Evolutionary conservation across 2,888 invertebrate genomes (phyloP).

Genomic region (Onthophagus sagittarius): DNA sequence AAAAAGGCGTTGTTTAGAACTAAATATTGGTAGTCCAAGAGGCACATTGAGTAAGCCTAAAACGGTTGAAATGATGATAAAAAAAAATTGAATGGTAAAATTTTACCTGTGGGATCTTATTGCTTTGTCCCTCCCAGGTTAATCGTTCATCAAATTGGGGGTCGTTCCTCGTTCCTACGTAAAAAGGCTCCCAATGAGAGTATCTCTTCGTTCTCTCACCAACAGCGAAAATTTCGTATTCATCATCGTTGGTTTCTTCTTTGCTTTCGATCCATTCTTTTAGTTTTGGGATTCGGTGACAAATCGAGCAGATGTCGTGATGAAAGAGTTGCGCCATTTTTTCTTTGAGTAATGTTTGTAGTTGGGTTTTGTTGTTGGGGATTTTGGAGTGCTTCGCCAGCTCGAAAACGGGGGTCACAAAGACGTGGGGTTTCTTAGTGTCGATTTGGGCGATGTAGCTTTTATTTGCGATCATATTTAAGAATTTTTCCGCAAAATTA

Average conservation of each 20-base stretch:
- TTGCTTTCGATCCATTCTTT: conserved; percentile 44
- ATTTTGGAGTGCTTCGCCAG: conserved; percentile 50
- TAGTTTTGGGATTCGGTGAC: conserved; percentile 49
- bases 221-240: conserved; percentile 46
- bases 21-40: conserved; percentile 81
- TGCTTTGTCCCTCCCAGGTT: conserved; percentile 54
- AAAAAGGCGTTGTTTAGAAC: conserved; percentile 83
- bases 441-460: background rate
- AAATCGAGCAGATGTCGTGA: conserved; percentile 51
- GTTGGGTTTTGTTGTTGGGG: conserved; percentile 66
- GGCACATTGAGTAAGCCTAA: conserved; percentile 83
- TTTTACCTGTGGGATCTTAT: conserved; percentile 54
- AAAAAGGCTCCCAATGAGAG: conserved; percentile 53
- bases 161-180: conserved; percentile 51
- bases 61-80: too few relatives aligned
- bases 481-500: conserved; percentile 35
- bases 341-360: conserved; percentile 37
- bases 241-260: conserved; percentile 33
- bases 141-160: conserved; percentile 53
- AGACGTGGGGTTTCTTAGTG: conserved; percentile 30
- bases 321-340: conserved; percentile 52
- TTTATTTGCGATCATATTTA: conserved; percentile 31
- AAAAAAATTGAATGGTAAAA: too few relatives aligned
- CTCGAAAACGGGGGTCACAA: conserved; percentile 39
- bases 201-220: conserved; percentile 45